phyloP scores from a whole-genome alignment of 1,140 invertebrate species.

The Mizuhopecten yessoensis region DNA sequence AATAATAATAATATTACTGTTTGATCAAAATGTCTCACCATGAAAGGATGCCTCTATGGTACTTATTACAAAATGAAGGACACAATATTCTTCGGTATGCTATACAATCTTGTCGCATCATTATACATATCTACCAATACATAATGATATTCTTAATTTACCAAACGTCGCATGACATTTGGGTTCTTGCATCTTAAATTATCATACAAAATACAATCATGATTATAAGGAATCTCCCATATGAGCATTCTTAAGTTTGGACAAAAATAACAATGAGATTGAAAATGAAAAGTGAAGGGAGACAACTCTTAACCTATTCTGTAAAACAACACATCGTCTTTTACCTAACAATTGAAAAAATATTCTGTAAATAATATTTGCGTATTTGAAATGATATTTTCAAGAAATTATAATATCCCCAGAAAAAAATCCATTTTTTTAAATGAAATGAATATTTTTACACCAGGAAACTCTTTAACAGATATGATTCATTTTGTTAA shows the following conservation, averaged over 20 bases:
- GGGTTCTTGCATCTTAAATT: slow-evolving; percentile 35
- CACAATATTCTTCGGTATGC: slow-evolving; percentile 27
- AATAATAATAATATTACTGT: slow-evolving; percentile 16
- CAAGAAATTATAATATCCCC: not conserved
- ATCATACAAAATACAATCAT: slow-evolving; percentile 40
- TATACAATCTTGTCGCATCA: not conserved
- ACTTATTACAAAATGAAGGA: not conserved
- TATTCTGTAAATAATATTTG: slow-evolving; percentile 36
- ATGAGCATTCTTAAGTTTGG: slow-evolving; percentile 38
- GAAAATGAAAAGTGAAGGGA: slow-evolving; percentile 24
- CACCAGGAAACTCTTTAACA: not conserved
- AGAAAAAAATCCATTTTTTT: not conserved
- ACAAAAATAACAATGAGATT: slow-evolving; percentile 36
- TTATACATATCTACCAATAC: not conserved
- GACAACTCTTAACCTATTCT: slow-evolving; percentile 27
- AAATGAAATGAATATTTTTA: not conserved
- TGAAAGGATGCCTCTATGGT: not conserved
- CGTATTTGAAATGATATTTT: slow-evolving; percentile 21
- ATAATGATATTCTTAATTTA: not conserved
- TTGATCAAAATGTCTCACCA: slow-evolving; percentile 18
- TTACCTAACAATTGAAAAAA: slow-evolving; percentile 32
- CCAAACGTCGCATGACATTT: not conserved
- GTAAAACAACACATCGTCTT: slow-evolving; percentile 35
- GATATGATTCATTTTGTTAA: not conserved
- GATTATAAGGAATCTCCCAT: slow-evolving; percentile 18